Evolutionary conservation across 2,797 vertebrate species (phyloP).

Genomic region (Glyptemys insculpta): DNA sequence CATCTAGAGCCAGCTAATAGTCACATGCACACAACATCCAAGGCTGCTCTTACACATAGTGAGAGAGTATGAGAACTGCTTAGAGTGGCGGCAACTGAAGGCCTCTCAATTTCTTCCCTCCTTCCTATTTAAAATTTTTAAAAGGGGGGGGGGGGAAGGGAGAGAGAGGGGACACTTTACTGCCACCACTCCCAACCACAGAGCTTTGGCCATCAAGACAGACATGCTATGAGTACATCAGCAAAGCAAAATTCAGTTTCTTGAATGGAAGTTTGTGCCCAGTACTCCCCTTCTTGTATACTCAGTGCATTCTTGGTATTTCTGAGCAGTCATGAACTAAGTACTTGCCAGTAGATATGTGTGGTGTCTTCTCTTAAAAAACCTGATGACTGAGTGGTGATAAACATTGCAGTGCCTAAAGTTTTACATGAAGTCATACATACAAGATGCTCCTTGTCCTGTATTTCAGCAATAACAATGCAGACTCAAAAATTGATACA

Average conservation of each 20-base stretch:
- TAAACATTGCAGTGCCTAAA: background rate
- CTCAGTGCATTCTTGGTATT: background rate
- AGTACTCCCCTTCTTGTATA: background rate
- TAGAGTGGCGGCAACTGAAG: background rate
- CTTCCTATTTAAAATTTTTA: background rate
- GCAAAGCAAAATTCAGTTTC: background rate
- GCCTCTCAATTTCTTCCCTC: background rate
- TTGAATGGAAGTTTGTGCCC: background rate
- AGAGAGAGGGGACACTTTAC: no score
- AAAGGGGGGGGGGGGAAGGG: accelerated
- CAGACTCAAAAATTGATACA: background rate
- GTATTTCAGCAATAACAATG: background rate
- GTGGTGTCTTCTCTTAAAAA: background rate
- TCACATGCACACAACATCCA: background rate
- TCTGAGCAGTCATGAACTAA: background rate
- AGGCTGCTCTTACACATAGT: background rate
- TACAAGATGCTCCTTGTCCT: background rate
- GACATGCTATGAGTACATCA: background rate
- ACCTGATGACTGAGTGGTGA: background rate
- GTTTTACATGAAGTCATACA: background rate
- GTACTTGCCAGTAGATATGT: background rate
- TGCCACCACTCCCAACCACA: background rate
- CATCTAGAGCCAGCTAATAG: background rate
- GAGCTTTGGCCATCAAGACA: background rate
- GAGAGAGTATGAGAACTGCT: background rate